Base-by-base conservation (phyloP, 2,888 invertebrate species). In the Carcina quercana region DNA sequence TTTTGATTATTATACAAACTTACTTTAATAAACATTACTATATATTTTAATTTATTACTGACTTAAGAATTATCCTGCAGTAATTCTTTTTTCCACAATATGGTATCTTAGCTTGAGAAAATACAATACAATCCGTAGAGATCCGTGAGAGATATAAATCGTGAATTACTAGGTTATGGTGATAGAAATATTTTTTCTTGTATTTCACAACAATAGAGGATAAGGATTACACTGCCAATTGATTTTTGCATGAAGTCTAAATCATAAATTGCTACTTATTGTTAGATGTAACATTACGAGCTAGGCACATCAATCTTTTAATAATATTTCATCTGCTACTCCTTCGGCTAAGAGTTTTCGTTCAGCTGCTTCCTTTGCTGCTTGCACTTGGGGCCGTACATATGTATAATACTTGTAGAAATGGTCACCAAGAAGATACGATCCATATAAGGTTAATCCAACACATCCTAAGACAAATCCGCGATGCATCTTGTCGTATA, bases 311-410 rank as follows among this genome's bases (percentile, higher is more conserved):
- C 34, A 55, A 35, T 63, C 52, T 34, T 53, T 58, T 37, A 51
- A 48, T 25, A 57, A 41, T 32, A 73, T 43, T 53, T 64, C 72
- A 20, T 82, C 78, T 8, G 73, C 62, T 13, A 83, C 56, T 20
- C 87, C 87, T 65, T 87, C 87, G 2, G 65, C 49, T 25, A 87
- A 49, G 1, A 87, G 58, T 51, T 85, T 85, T 37, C 62, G 52
- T 42, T 86, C 68, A 4, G 76, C 69, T 3, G 70, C 66, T 35
- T 57, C 60, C 32, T 68, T 68, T 1, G 60, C 46, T n/a, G 75
- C 65, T 35, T 70, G 53, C 32, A 73, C 59, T 43, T 64, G 66
- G 1, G 87, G 87, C 43, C 66, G 65, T 1, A 82, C 62, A 49
- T 85, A 66, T 36, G 52, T 67, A 34, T 62, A 66, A 47, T 86